These are phyloP conservation scores for Suncus etruscus DNA, from an alignment of 2,113 vertebrate genomes.

Conservation along the genomic window DNA sequence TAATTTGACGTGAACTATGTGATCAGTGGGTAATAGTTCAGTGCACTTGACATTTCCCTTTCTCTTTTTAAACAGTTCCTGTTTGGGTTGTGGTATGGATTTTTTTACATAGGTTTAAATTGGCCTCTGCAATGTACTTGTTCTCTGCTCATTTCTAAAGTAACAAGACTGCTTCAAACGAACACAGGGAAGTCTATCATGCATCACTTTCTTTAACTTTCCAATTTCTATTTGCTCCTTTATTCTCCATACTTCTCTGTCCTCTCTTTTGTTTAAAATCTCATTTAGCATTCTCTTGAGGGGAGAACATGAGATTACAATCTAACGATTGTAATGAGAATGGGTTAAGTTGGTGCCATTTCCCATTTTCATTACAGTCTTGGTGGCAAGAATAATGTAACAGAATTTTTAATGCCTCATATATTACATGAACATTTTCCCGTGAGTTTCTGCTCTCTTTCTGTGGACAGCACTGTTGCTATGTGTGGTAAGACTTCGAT, in stretches of 20 bases:
- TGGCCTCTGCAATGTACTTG: conserved; percentile 45
- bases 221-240: conserved; percentile 88
- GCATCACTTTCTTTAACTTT: conserved; percentile 86
- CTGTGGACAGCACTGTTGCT: conserved; percentile 77
- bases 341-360: conserved; percentile 90
- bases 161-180: conserved; percentile 78
- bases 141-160: conserved; percentile 72
- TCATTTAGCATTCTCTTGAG: conserved; percentile 90
- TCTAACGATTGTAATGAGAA: conserved; percentile 90
- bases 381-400: conserved; percentile 90
- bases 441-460: conserved; percentile 80
- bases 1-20: conserved; percentile 24
- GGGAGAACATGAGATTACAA: conserved; percentile 89
- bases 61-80: not conserved
- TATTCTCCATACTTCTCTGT: conserved; percentile 88
- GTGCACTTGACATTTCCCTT: conserved; percentile 31
- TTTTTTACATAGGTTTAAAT: conserved; percentile 6
- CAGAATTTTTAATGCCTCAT: conserved; percentile 90
- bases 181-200: conserved; percentile 85
- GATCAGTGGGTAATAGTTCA: conserved; percentile 38
- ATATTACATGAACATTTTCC: conserved; percentile 86
- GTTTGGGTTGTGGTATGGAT: not conserved
- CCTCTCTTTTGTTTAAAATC: conserved; percentile 88
- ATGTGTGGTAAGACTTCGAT: conserved; percentile 85
- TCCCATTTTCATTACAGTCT: conserved; percentile 91